Evolutionary conservation across 2,888 invertebrate genomes (phyloP).

Genomic region (Rhabditoides inermis): DNA sequence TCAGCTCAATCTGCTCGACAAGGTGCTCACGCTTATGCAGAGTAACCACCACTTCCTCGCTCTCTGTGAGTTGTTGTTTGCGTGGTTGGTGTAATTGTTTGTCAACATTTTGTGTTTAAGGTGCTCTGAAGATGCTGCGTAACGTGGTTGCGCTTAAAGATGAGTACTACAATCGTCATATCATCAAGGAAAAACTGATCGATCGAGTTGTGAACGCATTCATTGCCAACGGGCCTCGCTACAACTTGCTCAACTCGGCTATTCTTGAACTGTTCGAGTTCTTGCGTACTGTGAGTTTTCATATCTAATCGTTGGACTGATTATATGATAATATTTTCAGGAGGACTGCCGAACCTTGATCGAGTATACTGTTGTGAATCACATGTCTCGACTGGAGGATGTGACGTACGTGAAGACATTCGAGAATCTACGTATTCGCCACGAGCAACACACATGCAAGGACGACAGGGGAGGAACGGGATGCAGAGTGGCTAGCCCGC

Average conservation of each 20-base stretch:
- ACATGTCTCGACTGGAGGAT: conserved; percentile 83
- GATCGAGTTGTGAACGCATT: conserved; percentile 92
- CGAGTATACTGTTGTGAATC: conserved; percentile 88
- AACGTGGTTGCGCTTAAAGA: conserved; percentile 94
- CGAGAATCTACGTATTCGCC: conserved; percentile 34
- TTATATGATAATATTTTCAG: conserved; percentile 38
- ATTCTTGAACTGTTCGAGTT: conserved; percentile 98
- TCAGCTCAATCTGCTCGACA: conserved; percentile 86
- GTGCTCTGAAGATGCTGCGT: conserved; percentile 90
- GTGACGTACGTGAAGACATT: conserved; percentile 97
- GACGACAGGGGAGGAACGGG: too few relatives aligned
- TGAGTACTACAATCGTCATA: conserved; percentile 67
- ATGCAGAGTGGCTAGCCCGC: conserved; percentile 18
- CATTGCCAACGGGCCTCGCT: conserved; percentile 87
- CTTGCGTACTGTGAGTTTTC: conserved; percentile 59
- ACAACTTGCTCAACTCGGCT: conserved; percentile 96
- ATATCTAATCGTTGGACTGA: conserved; percentile 3
- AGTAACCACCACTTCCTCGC: conserved; percentile 68
- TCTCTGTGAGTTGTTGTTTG: conserved; percentile 62
- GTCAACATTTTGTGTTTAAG: conserved; percentile 51
- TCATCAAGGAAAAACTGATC: conserved; percentile 17
- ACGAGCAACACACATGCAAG: conserved; percentile 34
- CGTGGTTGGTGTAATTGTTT: background rate
- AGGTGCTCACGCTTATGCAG: conserved; percentile 68
- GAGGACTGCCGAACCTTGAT: conserved; percentile 58